phyloP scores from a whole-genome alignment of 1,140 invertebrate genomes.

The Solenopsis fugax region DNA sequence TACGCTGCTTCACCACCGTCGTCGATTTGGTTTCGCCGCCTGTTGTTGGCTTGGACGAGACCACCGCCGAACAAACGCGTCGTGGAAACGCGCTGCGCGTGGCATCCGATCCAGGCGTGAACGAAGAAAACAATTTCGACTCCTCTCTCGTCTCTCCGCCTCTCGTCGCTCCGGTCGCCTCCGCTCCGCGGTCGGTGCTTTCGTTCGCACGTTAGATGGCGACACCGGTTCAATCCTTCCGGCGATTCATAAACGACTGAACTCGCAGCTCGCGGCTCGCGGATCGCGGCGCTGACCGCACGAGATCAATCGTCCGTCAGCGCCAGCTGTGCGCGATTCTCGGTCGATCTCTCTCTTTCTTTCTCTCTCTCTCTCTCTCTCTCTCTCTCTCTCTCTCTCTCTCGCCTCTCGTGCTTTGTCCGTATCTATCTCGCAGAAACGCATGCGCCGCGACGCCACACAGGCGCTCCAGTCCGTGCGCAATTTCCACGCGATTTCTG shows the following conservation, averaged over 20 bases:
- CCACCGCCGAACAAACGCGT: too few species aligned
- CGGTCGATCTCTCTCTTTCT: neutral
- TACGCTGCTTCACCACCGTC: neutral
- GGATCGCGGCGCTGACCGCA: slow-evolving; percentile 36
- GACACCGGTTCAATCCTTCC: slow-evolving; percentile 35
- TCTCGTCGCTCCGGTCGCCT: too few species aligned
- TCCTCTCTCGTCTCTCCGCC: neutral
- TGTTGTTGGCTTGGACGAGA: neutral
- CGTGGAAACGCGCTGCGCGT: too few species aligned
- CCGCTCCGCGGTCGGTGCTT: neutral
- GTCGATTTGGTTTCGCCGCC: neutral
- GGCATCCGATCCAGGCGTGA: neutral
- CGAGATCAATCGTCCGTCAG: slow-evolving; percentile 55
- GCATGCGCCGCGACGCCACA: neutral
- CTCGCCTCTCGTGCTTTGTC: neutral
- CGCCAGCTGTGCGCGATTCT: slow-evolving; percentile 54
- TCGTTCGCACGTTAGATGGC: slow-evolving; percentile 63
- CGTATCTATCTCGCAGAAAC: neutral
- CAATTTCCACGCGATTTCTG: too few species aligned
- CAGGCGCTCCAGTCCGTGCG: neutral
- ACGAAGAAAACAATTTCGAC: neutral
- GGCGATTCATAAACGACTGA: slow-evolving; percentile 65
- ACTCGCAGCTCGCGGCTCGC: too few species aligned
- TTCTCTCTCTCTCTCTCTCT: neutral
- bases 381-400: neutral